Conservation (phyloP, 2,888 invertebrate species). For the Macaria notata region DNA sequence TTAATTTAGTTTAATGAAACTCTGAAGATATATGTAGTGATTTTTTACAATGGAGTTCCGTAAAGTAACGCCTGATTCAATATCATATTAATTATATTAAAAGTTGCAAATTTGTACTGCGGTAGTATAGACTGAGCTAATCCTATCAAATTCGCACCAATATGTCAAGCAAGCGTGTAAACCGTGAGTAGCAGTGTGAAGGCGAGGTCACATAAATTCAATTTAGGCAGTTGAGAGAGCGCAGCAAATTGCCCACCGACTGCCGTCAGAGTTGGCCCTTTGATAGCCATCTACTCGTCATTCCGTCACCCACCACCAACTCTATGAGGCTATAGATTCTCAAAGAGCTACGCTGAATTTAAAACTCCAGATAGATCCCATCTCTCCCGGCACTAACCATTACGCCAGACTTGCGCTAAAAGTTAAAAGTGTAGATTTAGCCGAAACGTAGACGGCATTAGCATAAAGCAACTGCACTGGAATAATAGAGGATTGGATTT, state of each 20-base stretch:
- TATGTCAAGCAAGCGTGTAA: slow-evolving; percentile 5
- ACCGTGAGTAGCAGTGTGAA: slow-evolving; percentile 42
- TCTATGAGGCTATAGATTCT: slow-evolving; percentile 37
- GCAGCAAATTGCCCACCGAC: slow-evolving; percentile 66
- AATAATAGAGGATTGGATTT: slow-evolving; percentile 32
- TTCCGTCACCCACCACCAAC: slow-evolving; percentile 51
- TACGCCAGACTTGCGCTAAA: slow-evolving; percentile 37
- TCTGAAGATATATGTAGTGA: too few species aligned
- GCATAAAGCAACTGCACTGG: slow-evolving; percentile 35
- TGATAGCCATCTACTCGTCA: slow-evolving; percentile 56
- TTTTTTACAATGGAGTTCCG: too few species aligned
- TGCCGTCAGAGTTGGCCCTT: slow-evolving; percentile 61
- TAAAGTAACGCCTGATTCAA: too few species aligned
- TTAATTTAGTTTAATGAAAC: too few species aligned
- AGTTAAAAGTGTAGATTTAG: slow-evolving; percentile 41
- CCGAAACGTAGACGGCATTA: slow-evolving; percentile 33
- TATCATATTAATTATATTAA: too few species aligned
- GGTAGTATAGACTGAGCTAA: too few species aligned
- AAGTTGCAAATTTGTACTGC: too few species aligned
- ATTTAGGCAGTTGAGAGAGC: slow-evolving; percentile 68
- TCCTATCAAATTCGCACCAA: neutral
- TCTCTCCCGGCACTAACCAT: slow-evolving; percentile 34
- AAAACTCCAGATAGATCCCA: slow-evolving; percentile 44
- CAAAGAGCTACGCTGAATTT: slow-evolving; percentile 42
- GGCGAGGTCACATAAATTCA: slow-evolving; percentile 72